A percentile compares a stretch with the other conserved stretches of the same genome.
phyloP scores from a whole-genome alignment of 2,888 invertebrate species.

The Cheilosia pagana region DNA sequence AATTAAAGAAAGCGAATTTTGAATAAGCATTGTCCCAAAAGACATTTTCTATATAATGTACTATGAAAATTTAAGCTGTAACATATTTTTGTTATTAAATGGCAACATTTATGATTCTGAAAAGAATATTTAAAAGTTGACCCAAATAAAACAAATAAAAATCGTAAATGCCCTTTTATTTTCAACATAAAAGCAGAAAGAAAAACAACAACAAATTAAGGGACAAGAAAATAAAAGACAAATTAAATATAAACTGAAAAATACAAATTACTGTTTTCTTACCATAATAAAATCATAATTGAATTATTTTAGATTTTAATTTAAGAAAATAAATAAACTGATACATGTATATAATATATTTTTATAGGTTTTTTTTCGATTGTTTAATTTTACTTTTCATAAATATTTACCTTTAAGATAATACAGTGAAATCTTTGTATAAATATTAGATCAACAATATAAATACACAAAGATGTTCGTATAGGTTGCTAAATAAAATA shows the following conservation, averaged over 20 bases:
- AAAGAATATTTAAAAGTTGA: too few relatives aligned
- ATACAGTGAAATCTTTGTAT: slow-evolving; percentile 20
- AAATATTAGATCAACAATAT: not conserved
- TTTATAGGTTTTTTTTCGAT: not conserved
- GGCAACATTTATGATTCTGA: too few relatives aligned
- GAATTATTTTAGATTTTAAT: slow-evolving; percentile 2
- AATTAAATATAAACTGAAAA: slow-evolving; percentile 8
- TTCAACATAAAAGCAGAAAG: slow-evolving; percentile 36
- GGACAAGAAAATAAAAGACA: slow-evolving; percentile 7
- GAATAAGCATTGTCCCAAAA: too few relatives aligned
- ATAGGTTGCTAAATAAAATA: too few relatives aligned
- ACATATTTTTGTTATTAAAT: too few relatives aligned
- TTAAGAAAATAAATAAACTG: slow-evolving; percentile 51
- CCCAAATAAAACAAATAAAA: slow-evolving; percentile 1
- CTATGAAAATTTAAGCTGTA: too few relatives aligned
- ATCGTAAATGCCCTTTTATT: slow-evolving; percentile 43
- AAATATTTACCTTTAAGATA: slow-evolving; percentile 32
- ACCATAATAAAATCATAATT: slow-evolving; percentile 36
- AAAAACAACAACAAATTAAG: slow-evolving; percentile 41
- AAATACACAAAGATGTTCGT: too few relatives aligned
- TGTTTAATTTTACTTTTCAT: slow-evolving; percentile 23
- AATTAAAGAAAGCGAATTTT: too few relatives aligned
- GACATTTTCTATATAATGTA: too few relatives aligned
- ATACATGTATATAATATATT: slow-evolving; percentile 23
- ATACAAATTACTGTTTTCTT: slow-evolving; percentile 20